Evolutionary conservation across 2,888 invertebrate genomes (phyloP).

Genomic region (Ptychoptera contaminata): DNA sequence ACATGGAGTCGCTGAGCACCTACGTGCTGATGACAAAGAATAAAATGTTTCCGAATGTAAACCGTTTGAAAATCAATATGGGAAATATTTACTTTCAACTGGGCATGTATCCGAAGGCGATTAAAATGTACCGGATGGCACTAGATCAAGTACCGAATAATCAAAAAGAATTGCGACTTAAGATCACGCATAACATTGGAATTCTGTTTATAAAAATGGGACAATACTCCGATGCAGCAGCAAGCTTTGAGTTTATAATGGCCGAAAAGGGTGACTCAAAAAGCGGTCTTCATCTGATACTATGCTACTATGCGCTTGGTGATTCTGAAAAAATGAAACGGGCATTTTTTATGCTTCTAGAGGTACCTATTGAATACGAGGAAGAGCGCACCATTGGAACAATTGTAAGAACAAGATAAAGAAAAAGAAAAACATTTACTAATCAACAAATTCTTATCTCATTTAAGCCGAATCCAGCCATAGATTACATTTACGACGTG

Average conservation of each 20-base stretch:
- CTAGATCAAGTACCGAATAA: constrained; percentile 90
- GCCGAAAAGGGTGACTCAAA: constrained; percentile 84
- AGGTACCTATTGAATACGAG: constrained; percentile 69
- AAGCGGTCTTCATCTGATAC: constrained; percentile 73
- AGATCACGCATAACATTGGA: constrained; percentile 92
- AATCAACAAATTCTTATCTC: neutral
- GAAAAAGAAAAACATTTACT: neutral
- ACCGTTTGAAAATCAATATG: constrained; percentile 91
- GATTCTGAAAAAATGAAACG: constrained; percentile 88
- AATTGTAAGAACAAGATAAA: neutral
- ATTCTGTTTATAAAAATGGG: constrained; percentile 90
- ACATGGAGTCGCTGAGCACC: constrained; percentile 88
- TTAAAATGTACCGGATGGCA: constrained; percentile 97
- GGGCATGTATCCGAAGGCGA: constrained; percentile 83
- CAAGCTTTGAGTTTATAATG: constrained; percentile 96
- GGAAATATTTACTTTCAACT: constrained; percentile 94
- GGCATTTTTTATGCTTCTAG: constrained; percentile 77
- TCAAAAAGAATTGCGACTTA: constrained; percentile 82
- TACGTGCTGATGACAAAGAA: constrained; percentile 90
- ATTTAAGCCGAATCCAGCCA: constrained; percentile 6
- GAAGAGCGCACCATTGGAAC: constrained; percentile 54
- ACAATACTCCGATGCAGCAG: constrained; percentile 90
- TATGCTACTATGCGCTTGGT: constrained; percentile 77
- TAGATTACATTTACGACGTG: constrained; percentile 40
- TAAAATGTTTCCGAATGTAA: constrained; percentile 84